A percentile compares a stretch with the other conserved stretches of the same genome.
phyloP scores from a whole-genome alignment of 2,113 vertebrate species.

The Callithrix jacchus region DNA sequence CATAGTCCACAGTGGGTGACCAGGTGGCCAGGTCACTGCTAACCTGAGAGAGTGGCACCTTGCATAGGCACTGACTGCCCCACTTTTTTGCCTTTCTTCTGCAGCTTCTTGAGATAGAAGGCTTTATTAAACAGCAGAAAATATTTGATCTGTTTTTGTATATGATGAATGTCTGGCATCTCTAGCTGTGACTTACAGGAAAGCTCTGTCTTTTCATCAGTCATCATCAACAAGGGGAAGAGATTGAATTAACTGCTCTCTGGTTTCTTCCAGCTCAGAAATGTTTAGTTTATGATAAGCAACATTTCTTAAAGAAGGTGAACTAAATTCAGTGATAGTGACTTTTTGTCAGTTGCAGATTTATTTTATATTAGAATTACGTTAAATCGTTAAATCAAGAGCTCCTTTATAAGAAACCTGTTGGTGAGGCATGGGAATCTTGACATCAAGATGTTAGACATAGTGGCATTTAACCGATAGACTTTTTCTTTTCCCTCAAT shows the following conservation, averaged over 20 bases:
- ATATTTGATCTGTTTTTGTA: not conserved
- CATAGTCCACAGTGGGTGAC: too few species aligned
- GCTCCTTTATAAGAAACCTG: not conserved
- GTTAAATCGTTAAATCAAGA: not conserved
- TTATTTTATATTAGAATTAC: conserved; percentile 26
- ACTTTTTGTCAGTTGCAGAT: conserved; percentile 35
- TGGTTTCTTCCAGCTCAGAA: not conserved
- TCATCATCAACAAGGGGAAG: conserved; percentile 2
- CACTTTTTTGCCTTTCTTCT: not conserved
- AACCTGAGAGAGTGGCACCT: not conserved
- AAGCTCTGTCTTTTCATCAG: not conserved
- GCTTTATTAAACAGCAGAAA: not conserved
- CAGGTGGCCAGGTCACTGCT: not conserved
- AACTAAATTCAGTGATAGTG: not conserved
- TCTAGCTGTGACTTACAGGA: not conserved
- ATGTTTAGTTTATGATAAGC: conserved; percentile 7
- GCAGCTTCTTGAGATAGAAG: not conserved
- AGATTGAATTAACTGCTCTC: not conserved
- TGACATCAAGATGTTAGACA: not conserved
- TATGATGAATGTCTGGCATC: not conserved
- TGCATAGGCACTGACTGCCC: not conserved
- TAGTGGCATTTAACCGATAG: not conserved
- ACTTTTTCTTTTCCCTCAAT: not conserved
- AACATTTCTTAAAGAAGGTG: not conserved
- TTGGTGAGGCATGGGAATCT: not conserved